phyloP scores from a whole-genome alignment of 1,140 invertebrate species.

The Andricus grossulariae region DNA sequence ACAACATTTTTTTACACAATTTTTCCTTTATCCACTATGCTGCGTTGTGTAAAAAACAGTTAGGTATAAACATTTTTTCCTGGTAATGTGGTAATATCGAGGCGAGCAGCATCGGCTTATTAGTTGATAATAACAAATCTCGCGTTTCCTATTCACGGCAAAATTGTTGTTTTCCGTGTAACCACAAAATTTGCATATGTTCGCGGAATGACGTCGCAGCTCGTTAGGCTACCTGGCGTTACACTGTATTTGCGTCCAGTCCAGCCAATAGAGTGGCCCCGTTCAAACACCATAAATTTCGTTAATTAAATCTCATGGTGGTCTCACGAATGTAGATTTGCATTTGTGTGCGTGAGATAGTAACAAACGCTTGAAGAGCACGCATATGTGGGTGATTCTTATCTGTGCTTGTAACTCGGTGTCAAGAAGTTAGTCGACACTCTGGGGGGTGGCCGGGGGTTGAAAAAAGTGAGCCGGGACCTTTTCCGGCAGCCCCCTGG shows the following conservation, averaged over 20 bases:
- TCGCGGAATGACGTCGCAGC: neutral
- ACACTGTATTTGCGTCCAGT: neutral
- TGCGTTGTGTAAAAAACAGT: no score
- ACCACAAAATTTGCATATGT: slow-evolving; percentile 1
- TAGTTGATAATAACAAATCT: neutral
- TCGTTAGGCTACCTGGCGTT: slow-evolving; percentile 20
- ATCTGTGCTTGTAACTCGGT: slow-evolving; percentile 6
- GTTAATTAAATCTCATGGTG: slow-evolving; percentile 36
- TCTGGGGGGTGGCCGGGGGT: slow-evolving; percentile 1
- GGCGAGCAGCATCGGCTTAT: neutral
- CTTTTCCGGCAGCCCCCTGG: slow-evolving; percentile 21
- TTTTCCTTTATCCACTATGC: no score
- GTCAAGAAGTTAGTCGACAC: slow-evolving; percentile 29
- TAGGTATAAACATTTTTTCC: no score
- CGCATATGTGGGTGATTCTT: slow-evolving; percentile 12
- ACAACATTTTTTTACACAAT: no score
- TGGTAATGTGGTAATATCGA: slow-evolving; percentile 4
- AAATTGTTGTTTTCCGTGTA: slow-evolving; percentile 25
- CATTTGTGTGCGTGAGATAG: neutral
- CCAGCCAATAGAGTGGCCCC: slow-evolving; percentile 5
- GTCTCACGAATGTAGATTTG: neutral
- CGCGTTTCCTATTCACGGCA: slow-evolving; percentile 8
- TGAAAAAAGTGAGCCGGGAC: slow-evolving; percentile 12
- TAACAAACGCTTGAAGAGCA: slow-evolving; percentile 14
- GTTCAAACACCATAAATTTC: slow-evolving; percentile 37